phyloP scores from a whole-genome alignment of 2,113 vertebrate genomes.

The Ariopsis seemanni region DNA sequence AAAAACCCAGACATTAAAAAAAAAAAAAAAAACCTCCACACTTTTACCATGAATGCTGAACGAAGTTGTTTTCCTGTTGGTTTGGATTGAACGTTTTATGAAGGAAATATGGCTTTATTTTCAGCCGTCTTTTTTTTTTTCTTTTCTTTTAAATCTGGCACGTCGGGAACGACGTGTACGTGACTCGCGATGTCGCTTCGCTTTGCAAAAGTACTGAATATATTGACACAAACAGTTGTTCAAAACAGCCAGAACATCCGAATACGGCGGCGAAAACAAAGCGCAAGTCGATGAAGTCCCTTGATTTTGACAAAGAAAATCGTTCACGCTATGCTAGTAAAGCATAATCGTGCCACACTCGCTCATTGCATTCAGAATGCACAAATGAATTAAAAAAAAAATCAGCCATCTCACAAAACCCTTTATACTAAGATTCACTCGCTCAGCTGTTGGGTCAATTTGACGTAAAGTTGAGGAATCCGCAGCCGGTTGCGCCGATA shows the following conservation, averaged over 20 bases:
- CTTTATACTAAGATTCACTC: neutral
- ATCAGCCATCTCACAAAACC: neutral
- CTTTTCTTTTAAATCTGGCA: conserved; percentile 30
- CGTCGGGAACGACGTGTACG: neutral
- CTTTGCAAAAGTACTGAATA: neutral
- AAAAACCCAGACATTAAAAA: conserved; percentile 30
- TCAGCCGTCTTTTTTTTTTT: neutral
- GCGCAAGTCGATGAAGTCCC: neutral
- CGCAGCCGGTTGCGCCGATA: neutral
- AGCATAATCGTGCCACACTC: neutral
- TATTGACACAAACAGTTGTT: neutral
- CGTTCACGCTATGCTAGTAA: neutral
- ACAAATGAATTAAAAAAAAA: neutral
- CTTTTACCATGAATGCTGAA: conserved; percentile 44
- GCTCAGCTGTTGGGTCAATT: neutral
- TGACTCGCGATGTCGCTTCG: neutral
- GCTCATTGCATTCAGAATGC: no score
- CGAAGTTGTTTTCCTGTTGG: conserved; percentile 54
- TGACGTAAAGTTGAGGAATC: neutral
- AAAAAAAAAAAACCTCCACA: neutral
- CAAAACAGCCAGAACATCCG: neutral
- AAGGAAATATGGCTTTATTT: conserved; percentile 40
- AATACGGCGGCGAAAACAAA: neutral
- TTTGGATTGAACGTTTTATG: conserved; percentile 59
- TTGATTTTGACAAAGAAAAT: neutral